A percentile compares a stretch with the other conserved stretches of the same genome.
phyloP scores from a whole-genome alignment of 2,113 vertebrate species.

The Lepus europaeus region DNA sequence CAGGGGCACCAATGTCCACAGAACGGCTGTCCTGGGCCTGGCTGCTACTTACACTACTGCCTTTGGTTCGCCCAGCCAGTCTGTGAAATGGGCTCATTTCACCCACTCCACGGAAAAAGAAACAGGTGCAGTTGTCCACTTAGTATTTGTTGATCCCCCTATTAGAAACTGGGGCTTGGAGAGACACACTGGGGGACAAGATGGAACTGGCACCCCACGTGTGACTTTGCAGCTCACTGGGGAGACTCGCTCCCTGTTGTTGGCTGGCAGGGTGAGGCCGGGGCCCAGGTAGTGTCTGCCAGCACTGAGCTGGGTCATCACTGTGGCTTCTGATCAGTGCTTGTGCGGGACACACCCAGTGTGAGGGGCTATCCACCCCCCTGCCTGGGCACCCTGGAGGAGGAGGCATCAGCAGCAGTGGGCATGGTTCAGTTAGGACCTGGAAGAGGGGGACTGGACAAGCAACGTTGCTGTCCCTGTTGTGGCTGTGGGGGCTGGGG shows the following conservation, averaged over 20 bases:
- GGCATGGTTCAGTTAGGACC: neutral
- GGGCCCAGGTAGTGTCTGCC: neutral
- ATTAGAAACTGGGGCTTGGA: neutral
- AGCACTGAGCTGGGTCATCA: rapidly evolving
- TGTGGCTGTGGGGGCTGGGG: neutral
- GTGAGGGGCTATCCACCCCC: neutral
- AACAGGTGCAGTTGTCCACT: neutral
- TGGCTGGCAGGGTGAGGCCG: neutral
- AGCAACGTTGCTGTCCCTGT: rapidly evolving
- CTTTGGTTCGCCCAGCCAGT: neutral
- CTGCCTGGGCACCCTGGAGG: neutral
- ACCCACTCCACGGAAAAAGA: neutral
- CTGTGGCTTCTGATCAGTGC: neutral
- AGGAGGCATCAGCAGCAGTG: neutral
- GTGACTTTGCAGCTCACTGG: neutral
- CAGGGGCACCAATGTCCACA: rapidly evolving
- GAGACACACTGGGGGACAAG: neutral
- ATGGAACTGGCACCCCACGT: neutral
- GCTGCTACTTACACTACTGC: rapidly evolving
- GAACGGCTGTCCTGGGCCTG: rapidly evolving
- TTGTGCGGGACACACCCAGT: rapidly evolving
- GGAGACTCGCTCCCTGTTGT: neutral
- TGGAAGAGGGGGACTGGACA: neutral
- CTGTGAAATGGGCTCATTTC: neutral
- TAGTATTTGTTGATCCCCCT: neutral